phyloP scores from a whole-genome alignment of 2,113 vertebrate genomes.

The Phoxinus phoxinus region DNA sequence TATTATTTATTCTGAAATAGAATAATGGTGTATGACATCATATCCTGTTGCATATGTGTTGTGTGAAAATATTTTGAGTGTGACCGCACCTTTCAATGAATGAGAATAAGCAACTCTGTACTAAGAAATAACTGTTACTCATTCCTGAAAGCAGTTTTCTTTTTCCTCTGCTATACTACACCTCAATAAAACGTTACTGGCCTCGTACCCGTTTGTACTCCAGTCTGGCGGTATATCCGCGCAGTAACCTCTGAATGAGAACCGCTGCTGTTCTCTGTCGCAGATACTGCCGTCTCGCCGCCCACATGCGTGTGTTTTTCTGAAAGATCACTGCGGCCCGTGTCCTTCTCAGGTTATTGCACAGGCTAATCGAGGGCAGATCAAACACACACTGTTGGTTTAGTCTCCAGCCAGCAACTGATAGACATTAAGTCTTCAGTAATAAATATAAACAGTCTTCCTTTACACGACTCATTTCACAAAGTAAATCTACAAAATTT shows the following conservation, averaged over 20 bases:
- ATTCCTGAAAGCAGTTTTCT: background rate
- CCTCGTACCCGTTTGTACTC: slow-evolving; percentile 82
- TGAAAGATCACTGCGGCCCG: slow-evolving; percentile 87
- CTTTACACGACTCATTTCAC: background rate
- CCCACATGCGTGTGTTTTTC: slow-evolving; percentile 86
- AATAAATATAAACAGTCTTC: no score
- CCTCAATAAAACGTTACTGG: no score
- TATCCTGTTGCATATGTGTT: background rate
- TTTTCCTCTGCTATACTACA: background rate
- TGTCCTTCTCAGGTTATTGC: slow-evolving; percentile 83
- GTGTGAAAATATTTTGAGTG: no score
- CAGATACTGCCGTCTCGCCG: slow-evolving; percentile 75
- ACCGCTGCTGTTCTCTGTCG: slow-evolving; percentile 78
- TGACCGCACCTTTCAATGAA: background rate
- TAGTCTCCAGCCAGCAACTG: background rate
- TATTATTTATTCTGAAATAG: background rate
- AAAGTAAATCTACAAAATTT: background rate
- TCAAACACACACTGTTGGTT: background rate
- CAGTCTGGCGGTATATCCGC: slow-evolving; percentile 84
- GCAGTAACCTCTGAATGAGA: slow-evolving; percentile 83
- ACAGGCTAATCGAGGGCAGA: slow-evolving; percentile 74
- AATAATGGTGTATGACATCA: background rate
- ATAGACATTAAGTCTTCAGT: background rate
- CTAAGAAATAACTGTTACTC: no score
- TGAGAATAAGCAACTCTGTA: background rate